phyloP scores from a whole-genome alignment of 1,140 invertebrate genomes.

The Saxidomus purpurata region DNA sequence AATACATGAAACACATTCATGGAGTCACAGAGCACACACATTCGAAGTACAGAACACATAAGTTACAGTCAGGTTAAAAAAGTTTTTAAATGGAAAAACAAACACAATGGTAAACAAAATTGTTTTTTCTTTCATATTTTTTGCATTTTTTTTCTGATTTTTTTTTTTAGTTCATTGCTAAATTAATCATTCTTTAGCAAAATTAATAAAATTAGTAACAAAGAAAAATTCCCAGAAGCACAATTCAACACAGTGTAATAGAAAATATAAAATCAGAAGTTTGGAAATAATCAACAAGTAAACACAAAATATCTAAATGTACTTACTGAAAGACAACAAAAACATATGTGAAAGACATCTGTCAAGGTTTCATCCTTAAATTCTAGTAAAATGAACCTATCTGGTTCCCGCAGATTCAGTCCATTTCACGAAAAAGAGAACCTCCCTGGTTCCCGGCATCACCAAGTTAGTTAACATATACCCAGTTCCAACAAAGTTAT shows the following conservation, averaged over 20 bases:
- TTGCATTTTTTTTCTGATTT: neutral
- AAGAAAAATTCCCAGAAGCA: neutral
- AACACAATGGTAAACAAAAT: too few species aligned
- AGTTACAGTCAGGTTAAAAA: too few species aligned
- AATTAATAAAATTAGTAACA: neutral
- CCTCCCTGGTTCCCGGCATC: conserved; percentile 5
- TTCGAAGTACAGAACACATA: too few species aligned
- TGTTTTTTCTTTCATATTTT: too few species aligned
- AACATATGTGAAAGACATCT: conserved; percentile 23
- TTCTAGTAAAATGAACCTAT: too few species aligned
- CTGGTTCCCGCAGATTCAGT: neutral
- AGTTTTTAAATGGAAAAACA: too few species aligned
- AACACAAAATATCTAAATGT: neutral
- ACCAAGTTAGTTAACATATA: neutral
- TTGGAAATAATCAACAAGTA: neutral
- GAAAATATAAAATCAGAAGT: neutral
- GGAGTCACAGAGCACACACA: too few species aligned
- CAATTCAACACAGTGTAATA: neutral
- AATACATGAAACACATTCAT: too few species aligned
- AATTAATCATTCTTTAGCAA: neutral
- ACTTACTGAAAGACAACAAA: neutral
- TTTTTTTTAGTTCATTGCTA: neutral
- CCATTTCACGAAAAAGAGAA: neutral
- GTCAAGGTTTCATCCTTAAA: neutral
- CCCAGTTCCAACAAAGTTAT: neutral